These are phyloP conservation scores for Acanthopleura granulata DNA, from an alignment of 2,888 invertebrate species.

Conservation along the genomic window DNA sequence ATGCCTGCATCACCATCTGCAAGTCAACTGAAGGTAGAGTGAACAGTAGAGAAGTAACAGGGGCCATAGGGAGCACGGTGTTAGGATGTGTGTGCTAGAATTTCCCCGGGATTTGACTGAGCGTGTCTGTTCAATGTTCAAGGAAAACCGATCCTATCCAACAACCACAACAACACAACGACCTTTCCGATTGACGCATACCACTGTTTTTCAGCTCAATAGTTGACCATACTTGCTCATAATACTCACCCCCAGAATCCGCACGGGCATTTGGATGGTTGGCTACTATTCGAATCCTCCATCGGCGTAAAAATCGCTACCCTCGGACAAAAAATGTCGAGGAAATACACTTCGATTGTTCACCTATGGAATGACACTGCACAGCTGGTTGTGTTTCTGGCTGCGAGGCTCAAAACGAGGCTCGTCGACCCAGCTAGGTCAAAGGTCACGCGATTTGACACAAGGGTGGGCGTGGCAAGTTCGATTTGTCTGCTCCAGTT, in stretches of 20 bases:
- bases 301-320: conserved; percentile 33
- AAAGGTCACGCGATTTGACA: conserved; percentile 26
- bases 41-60: too few species aligned
- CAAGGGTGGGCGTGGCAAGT: conserved; percentile 9
- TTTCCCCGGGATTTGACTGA: not conserved
- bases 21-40: too few species aligned
- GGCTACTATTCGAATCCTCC: conserved; percentile 61
- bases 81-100: too few species aligned
- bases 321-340: conserved; percentile 16
- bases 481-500: too few species aligned
- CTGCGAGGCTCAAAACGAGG: conserved; percentile 47
- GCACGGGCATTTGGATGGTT: conserved; percentile 58
- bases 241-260: conserved; percentile 62
- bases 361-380: conserved; percentile 48
- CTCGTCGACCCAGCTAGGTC: conserved; percentile 33
- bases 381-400: conserved; percentile 46
- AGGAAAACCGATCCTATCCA: not conserved
- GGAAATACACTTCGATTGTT: conserved; percentile 11
- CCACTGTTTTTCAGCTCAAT: not conserved
- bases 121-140: not conserved
- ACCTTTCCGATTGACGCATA: conserved; percentile 1
- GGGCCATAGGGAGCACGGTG: too few species aligned
- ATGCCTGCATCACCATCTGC: too few species aligned
- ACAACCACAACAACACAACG: not conserved
- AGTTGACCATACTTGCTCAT: not conserved